phyloP scores from a whole-genome alignment of 1,140 invertebrate species.

The Anadara kagoshimensis region DNA sequence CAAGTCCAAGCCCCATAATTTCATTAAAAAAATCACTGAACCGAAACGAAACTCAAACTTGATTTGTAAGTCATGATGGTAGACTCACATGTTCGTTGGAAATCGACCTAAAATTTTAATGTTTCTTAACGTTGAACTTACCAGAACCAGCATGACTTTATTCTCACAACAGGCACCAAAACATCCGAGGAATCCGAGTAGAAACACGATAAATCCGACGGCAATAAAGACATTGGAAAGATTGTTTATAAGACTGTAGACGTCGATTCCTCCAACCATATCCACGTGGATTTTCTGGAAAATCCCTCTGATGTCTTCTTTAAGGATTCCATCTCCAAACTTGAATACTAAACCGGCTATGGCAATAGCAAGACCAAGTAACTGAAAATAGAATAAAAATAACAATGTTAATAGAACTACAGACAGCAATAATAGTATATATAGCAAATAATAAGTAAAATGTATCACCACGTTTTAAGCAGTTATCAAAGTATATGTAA shows the following conservation, averaged over 20 bases:
- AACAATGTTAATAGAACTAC: too few species aligned
- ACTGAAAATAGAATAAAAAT: conserved; percentile 6
- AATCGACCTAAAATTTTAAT: too few species aligned
- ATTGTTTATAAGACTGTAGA: conserved; percentile 12
- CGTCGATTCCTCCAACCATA: conserved; percentile 20
- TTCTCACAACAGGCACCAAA: conserved; percentile 35
- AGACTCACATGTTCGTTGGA: too few species aligned
- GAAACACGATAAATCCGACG: conserved; percentile 31
- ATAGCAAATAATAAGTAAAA: too few species aligned
- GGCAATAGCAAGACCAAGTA: conserved; percentile 23
- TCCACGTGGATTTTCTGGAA: conserved; percentile 8
- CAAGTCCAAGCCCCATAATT: too few species aligned
- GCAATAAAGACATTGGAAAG: conserved; percentile 28
- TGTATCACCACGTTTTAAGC: too few species aligned
- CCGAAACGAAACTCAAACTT: too few species aligned
- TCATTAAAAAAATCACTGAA: too few species aligned
- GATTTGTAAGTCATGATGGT: too few species aligned
- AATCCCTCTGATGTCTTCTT: conserved; percentile 8
- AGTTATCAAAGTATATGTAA: too few species aligned
- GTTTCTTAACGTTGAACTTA: too few species aligned
- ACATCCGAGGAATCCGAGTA: conserved; percentile 36
- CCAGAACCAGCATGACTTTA: conserved; percentile 24
- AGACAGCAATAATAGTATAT: too few species aligned
- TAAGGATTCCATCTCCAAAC: conserved; percentile 14
- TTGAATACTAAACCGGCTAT: conserved; percentile 17